A percentile compares a stretch with the other conserved stretches of the same genome.
These are phyloP conservation scores for Agrochola lychnidis DNA, from an alignment of 2,888 invertebrate genomes.

Conservation along the genomic window DNA sequence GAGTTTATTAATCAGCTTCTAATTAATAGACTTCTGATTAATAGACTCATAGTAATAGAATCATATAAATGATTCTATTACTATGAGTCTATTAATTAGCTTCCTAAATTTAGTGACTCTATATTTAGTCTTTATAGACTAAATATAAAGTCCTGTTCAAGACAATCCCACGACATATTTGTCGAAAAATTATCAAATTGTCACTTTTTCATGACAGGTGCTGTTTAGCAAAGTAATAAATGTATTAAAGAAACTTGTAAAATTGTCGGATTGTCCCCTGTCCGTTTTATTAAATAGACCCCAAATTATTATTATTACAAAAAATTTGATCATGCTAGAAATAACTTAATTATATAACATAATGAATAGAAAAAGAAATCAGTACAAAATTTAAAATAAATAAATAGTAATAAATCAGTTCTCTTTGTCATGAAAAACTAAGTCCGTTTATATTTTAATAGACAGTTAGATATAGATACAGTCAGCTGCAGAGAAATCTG, in stretches of 20 bases:
- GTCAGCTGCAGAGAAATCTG: too few relatives aligned
- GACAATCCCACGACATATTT: neutral
- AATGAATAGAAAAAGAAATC: neutral
- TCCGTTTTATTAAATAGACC: neutral
- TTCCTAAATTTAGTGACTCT: too few relatives aligned
- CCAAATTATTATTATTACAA: too few relatives aligned
- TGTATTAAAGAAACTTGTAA: neutral
- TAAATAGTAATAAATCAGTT: neutral
- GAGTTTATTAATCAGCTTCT: too few relatives aligned
- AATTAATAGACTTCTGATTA: too few relatives aligned
- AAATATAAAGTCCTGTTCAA: neutral
- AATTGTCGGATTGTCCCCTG: neutral
- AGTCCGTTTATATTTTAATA: neutral
- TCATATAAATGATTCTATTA: too few relatives aligned
- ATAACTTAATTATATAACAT: neutral
- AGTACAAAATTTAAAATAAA: neutral
- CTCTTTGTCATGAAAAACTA: neutral
- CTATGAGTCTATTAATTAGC: too few relatives aligned
- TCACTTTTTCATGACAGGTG: too few relatives aligned
- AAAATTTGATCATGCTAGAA: too few relatives aligned
- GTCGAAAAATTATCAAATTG: neutral
- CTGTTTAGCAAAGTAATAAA: neutral
- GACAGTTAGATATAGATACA: neutral
- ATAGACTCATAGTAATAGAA: too few relatives aligned
- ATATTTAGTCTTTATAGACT: too few relatives aligned